Base-by-base conservation (phyloP, 1,140 invertebrate species). In the Apis dorsata region DNA sequence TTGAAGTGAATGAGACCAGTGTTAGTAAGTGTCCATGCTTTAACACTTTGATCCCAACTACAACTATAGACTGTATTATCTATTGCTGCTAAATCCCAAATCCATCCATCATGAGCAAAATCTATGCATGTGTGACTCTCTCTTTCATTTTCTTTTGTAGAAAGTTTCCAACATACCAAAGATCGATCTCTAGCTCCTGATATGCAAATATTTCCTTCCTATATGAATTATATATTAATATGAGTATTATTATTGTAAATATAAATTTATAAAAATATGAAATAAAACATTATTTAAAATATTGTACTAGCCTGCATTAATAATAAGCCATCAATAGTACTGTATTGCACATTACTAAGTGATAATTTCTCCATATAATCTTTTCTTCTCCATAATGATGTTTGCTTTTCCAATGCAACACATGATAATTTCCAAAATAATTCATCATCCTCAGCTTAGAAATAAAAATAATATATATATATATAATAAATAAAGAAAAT, bases 341-440 rank as follows among this genome's bases (percentile, higher is more conserved):
- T 91, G 69, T 90, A 91, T 74, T 93, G 91, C 21, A 87, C 80
- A 79, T 90, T 86, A 11, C 70, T 75, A 24, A 91, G 84, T 13
- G 79, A 81, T 24, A 93, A 62, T 78, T 85, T 90, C 17, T 91
- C 88, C 78, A 91, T 77, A 0, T 84, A 62, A 72, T 85, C 72
- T 62, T 84, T 66, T 12, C 89, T 86, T 73, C 51, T 89, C 92
- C 93, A 94, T 65, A 92, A 75, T 28, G 75, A 80, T 63, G 69
- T 51, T 81, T 93, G 90, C 59, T 90, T 91, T 60, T 94, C 92
- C 44, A 93, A 85, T 49, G 85, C 79, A 24, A 91, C 77, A 57
- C 93, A 94, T 0, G 93, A 92, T 57, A 90, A 80, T 84, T 92
- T 93, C 92, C 92, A 94, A 88, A 92, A 93, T 17, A 92, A 68